These are phyloP conservation scores for Oncorhynchus nerka DNA, from an alignment of 2,113 vertebrate genomes.

Conservation along the genomic window DNA sequence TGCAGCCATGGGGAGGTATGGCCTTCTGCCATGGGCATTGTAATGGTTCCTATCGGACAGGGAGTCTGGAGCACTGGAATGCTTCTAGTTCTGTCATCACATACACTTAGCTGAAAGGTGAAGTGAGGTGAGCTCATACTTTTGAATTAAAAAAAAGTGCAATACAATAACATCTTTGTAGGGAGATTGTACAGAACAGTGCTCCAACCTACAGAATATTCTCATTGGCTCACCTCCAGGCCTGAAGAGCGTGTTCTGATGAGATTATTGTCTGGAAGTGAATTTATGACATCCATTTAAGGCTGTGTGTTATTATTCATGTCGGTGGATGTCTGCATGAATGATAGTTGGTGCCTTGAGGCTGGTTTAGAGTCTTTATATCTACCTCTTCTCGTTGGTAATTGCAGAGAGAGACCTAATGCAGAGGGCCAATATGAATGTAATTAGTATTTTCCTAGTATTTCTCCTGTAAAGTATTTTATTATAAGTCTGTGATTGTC, in stretches of 20 bases:
- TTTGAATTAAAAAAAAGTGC: neutral
- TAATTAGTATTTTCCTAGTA: too few relatives aligned
- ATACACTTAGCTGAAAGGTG: neutral
- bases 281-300: neutral
- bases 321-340: too few relatives aligned
- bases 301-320: too few relatives aligned
- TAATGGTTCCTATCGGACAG: neutral
- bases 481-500: too few relatives aligned
- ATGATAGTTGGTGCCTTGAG: too few relatives aligned
- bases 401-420: too few relatives aligned
- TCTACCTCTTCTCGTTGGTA: too few relatives aligned
- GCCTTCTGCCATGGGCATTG: neutral
- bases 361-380: too few relatives aligned
- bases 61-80: neutral
- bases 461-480: too few relatives aligned
- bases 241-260: neutral
- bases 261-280: neutral
- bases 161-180: neutral
- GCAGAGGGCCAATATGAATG: too few relatives aligned
- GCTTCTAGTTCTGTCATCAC: neutral
- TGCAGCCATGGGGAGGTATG: neutral
- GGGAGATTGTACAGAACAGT: too few relatives aligned
- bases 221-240: neutral
- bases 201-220: neutral
- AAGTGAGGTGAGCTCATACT: neutral